Evolutionary conservation across 2,113 vertebrate species (phyloP).

Genomic region (Motacilla alba): DNA sequence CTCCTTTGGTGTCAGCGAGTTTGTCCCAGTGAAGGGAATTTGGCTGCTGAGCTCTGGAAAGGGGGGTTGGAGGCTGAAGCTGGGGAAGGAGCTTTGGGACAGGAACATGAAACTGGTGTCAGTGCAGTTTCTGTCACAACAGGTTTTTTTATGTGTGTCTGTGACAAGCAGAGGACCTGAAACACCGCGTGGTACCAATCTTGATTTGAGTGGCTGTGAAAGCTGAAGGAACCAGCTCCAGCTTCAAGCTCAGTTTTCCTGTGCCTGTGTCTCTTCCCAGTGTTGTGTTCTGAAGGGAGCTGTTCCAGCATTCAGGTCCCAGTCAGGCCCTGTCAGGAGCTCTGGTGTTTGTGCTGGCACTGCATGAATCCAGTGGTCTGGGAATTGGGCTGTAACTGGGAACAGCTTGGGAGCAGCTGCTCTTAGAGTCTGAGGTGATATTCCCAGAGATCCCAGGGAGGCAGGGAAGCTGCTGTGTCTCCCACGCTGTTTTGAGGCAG

Average conservation of each 20-base stretch:
- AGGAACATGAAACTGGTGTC: neutral
- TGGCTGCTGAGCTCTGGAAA: neutral
- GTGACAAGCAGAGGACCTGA: neutral
- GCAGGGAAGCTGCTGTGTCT: neutral
- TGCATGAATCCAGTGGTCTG: rapidly evolving
- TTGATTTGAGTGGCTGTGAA: neutral
- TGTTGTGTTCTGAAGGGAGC: neutral
- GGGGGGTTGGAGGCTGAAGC: neutral
- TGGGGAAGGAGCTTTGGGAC: neutral
- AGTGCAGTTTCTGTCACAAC: neutral
- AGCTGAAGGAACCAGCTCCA: neutral
- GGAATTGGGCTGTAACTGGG: neutral
- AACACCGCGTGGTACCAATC: neutral
- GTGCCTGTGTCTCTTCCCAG: neutral
- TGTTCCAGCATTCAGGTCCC: neutral
- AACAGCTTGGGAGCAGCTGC: neutral
- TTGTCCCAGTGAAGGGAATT: neutral
- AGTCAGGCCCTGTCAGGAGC: neutral
- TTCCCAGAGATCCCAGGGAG: neutral
- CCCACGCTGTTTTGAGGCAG: rapidly evolving
- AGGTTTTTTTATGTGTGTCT: neutral
- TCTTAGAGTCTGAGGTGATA: neutral
- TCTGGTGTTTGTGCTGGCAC: neutral
- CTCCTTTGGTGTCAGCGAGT: neutral
- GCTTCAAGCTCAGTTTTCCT: neutral